Evolutionary conservation across 2,888 invertebrate genomes (phyloP).

Genomic region (Nematopogon swammerdamellus): DNA sequence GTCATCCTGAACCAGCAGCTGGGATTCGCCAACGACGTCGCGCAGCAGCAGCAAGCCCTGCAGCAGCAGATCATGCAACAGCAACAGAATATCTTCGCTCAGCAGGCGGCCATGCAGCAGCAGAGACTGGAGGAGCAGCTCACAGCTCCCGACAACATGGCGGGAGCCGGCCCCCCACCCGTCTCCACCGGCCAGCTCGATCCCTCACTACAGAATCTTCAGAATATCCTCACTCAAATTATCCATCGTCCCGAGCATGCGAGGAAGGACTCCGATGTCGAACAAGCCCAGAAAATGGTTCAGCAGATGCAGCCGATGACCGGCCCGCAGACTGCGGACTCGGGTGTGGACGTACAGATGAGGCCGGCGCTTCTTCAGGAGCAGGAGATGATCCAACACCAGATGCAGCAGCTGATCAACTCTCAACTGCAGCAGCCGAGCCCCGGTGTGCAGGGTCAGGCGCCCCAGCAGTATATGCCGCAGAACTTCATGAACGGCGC

Average conservation of each 20-base stretch:
- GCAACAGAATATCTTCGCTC: slow-evolving; percentile 42
- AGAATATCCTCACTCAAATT: slow-evolving; percentile 43
- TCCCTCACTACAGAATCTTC: slow-evolving; percentile 49
- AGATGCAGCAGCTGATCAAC: slow-evolving; percentile 22
- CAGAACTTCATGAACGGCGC: slow-evolving; percentile 23
- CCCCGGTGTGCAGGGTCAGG: slow-evolving; percentile 23
- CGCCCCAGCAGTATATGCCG: too few relatives aligned
- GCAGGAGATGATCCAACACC: slow-evolving; percentile 30
- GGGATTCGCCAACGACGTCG: slow-evolving; percentile 29
- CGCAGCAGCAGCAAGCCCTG: slow-evolving; percentile 44
- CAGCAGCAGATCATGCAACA: slow-evolving; percentile 54
- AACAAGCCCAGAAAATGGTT: slow-evolving; percentile 23
- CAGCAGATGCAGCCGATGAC: slow-evolving; percentile 23
- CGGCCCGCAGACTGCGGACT: slow-evolving; percentile 13
- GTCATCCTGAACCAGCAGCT: slow-evolving; percentile 31
- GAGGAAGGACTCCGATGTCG: slow-evolving; percentile 43
- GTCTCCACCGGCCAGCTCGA: slow-evolving; percentile 39
- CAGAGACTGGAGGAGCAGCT: slow-evolving; percentile 42
- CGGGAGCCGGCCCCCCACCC: slow-evolving; percentile 30
- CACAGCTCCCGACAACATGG: slow-evolving; percentile 35
- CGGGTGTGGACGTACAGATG: slow-evolving; percentile 18
- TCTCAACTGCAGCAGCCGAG: slow-evolving; percentile 2
- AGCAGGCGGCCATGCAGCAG: slow-evolving; percentile 47
- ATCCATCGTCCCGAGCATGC: slow-evolving; percentile 48
- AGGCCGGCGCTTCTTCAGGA: too few relatives aligned